A percentile compares a stretch with the other conserved stretches of the same genome.
Evolutionary conservation across 2,113 vertebrate species (phyloP).

Genomic region (Callipepla californica): DNA sequence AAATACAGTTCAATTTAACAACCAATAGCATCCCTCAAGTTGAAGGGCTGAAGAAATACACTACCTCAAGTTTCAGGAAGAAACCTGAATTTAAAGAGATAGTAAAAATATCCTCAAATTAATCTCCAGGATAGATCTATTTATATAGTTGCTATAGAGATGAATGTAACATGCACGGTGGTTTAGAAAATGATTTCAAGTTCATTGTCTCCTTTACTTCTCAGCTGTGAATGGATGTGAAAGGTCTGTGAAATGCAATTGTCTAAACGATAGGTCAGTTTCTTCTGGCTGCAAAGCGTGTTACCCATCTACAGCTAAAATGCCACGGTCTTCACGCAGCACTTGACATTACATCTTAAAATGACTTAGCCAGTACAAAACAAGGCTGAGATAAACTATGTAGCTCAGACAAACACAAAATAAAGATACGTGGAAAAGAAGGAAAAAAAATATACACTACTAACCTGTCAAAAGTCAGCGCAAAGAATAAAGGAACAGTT

Average conservation of each 20-base stretch:
- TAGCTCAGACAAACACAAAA: neutral
- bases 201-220: constrained; percentile 54
- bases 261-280: constrained; percentile 14
- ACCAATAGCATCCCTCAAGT: neutral
- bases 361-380: neutral
- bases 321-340: rapidly evolving
- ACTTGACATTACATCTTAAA: neutral
- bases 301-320: neutral
- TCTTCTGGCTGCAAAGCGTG: neutral
- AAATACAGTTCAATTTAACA: neutral
- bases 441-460: neutral
- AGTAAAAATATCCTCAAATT: constrained; percentile 69
- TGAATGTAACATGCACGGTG: constrained; percentile 36
- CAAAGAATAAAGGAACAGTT: neutral
- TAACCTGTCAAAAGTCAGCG: neutral
- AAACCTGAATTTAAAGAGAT: constrained; percentile 49
- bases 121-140: constrained; percentile 57
- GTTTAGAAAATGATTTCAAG: constrained; percentile 33
- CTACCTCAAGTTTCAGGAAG: constrained; percentile 15
- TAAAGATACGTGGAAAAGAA: neutral
- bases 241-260: constrained; percentile 29
- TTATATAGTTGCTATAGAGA: constrained; percentile 72
- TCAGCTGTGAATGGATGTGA: neutral
- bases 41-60: constrained; percentile 6
- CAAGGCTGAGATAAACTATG: neutral